Evolutionary conservation across 2,797 vertebrate species (phyloP), one percentile per base, ranked within the genome.

Genomic region (Anisognathus igniventris): DNA sequence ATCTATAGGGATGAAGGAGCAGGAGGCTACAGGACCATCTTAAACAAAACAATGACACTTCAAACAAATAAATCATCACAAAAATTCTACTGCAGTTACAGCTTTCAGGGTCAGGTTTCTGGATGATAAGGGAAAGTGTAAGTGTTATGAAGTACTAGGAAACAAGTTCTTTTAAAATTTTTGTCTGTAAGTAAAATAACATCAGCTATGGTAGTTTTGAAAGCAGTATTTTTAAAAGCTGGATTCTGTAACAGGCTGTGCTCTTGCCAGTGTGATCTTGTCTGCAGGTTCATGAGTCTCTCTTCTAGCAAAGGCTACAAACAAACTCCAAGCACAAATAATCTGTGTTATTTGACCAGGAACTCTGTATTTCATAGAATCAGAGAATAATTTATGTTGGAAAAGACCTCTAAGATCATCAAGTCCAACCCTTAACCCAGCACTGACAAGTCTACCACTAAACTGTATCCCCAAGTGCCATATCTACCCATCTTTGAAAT

Each of bases 231-330:
- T 74, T 72, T 21, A 40, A 88, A 70, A 42, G 37, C 8, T 35
- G 56, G 25, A 39, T 73, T 73, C 54, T 73, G 6, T 40, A 48
- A 28, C 10, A 33, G 22, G 16, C 14, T 56, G 33, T n/a, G 35
- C 10, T 68, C 50, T 25, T 51, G 13, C 40, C 37, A 62, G 48
- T 2, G 2, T 8, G 10, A 45, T 23, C 14, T 25, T 0, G 0
- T 14, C 31, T 42, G 9, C 20, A 82, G 16, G 28, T 40, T 50
- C 33, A 37, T 23, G 15, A 75, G 40, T 19, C 7, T 80, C 7
- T 47, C 24, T 68, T 56, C 58, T 50, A 37, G 56, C 1, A 76
- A 0, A 64, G 9, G 17, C 53, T 62, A 37, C 24, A 88, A 30
- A 71, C 14, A 64, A 85, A 60, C 15, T 27, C 61, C 4, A 50